These are phyloP conservation scores for Leucopsar rothschildi DNA, from an alignment of 2,113 vertebrate genomes.

Conservation along the genomic window DNA sequence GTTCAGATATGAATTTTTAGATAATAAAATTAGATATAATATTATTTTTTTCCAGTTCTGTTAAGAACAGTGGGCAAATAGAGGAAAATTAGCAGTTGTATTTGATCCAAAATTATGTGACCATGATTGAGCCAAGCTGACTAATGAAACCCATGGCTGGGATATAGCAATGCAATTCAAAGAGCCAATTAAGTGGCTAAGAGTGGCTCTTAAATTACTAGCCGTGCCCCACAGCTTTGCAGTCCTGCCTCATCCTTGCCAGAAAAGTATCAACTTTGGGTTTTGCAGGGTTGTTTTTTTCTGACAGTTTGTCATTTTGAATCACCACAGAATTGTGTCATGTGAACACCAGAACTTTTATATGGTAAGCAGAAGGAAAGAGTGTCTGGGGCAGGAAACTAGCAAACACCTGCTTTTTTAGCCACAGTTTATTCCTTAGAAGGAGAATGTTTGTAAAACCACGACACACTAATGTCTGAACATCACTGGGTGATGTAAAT, in stretches of 20 bases:
- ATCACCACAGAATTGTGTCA: not conserved
- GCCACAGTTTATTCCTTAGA: not conserved
- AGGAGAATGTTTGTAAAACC: not conserved
- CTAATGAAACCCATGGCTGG: not conserved
- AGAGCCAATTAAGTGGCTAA: not conserved
- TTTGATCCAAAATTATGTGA: not conserved
- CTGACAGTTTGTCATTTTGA: not conserved
- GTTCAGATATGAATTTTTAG: not conserved
- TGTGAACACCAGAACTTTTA: not conserved
- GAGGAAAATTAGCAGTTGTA: not conserved
- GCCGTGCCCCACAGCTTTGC: not conserved
- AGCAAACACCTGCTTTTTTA: not conserved
- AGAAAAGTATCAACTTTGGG: not conserved
- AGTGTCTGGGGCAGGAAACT: not conserved
- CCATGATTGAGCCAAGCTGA: not conserved
- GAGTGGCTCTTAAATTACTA: not conserved
- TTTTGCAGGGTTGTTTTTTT: not conserved
- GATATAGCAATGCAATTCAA: not conserved
- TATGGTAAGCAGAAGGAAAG: not conserved
- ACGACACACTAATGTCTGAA: not conserved
- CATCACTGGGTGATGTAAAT: not conserved
- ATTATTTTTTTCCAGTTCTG: not conserved
- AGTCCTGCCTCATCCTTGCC: not conserved
- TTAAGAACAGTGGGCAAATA: not conserved
- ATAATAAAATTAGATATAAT: not conserved